phyloP scores from a whole-genome alignment of 2,797 vertebrate species.

The Columba guinea region DNA sequence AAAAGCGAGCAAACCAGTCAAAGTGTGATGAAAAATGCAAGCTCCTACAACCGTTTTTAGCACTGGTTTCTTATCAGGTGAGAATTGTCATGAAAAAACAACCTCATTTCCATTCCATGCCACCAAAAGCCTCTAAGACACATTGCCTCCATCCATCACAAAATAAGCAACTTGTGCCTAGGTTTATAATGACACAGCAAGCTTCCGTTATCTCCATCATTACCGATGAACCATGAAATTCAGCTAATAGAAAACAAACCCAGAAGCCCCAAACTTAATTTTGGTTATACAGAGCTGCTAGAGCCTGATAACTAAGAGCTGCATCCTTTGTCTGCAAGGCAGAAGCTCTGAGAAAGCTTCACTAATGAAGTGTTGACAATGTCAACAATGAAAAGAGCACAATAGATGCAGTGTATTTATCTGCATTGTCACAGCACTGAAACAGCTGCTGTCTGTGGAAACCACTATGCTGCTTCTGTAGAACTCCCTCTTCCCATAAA shows the following conservation, averaged over 20 bases:
- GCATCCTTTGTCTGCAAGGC: slow-evolving; percentile 1
- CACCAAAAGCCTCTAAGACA: background rate
- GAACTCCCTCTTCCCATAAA: slow-evolving; percentile 29
- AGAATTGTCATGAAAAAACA: background rate
- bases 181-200: background rate
- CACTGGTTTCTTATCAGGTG: background rate
- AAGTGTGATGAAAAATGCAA: slow-evolving; percentile 1
- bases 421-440: slow-evolving; percentile 2
- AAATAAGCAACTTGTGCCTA: background rate
- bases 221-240: slow-evolving; percentile 14
- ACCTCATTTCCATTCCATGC: background rate
- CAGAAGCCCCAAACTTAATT: slow-evolving; percentile 32
- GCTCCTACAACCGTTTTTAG: background rate
- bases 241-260: slow-evolving; percentile 12
- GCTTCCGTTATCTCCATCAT: slow-evolving; percentile 5
- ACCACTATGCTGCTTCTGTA: background rate
- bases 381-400: slow-evolving; percentile 58
- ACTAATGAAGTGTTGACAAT: slow-evolving; percentile 68
- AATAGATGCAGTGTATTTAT: slow-evolving; percentile 59
- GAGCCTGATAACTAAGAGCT: background rate
- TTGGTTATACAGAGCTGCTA: background rate
- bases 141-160: background rate
- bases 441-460: slow-evolving; percentile 63
- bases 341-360: slow-evolving; percentile 38
- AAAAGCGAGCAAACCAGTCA: background rate